A percentile compares a stretch with the other conserved stretches of the same genome.
Evolutionary conservation across 1,140 invertebrate genomes (phyloP).

Genomic region (Oncopodura yosiiana): DNA sequence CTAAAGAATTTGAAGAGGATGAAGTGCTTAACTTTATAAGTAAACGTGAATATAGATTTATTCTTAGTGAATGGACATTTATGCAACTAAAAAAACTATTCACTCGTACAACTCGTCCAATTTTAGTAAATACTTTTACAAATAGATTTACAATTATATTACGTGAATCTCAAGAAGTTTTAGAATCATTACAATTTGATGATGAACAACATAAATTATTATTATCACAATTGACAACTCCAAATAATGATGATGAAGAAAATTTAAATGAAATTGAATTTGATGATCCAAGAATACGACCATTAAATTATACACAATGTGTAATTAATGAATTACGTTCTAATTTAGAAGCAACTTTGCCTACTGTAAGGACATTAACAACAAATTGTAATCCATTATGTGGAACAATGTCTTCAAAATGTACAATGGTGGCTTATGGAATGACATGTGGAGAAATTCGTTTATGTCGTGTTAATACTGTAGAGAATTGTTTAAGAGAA

Average conservation of each 20-base stretch:
- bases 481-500: neutral
- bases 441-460: slow-evolving; percentile 20
- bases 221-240: too few relatives aligned
- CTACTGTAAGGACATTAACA: slow-evolving; percentile 15
- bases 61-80: slow-evolving; percentile 3
- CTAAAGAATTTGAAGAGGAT: neutral
- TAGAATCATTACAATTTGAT: neutral
- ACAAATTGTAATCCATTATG: slow-evolving; percentile 23
- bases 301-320: neutral
- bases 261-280: neutral
- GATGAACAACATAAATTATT: neutral
- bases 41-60: neutral
- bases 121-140: slow-evolving; percentile 16
- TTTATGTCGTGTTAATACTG: slow-evolving; percentile 3
- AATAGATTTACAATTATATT: slow-evolving; percentile 16
- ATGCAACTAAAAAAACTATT: slow-evolving; percentile 14
- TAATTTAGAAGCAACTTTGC: slow-evolving; percentile 7
- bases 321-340: slow-evolving; percentile 15
- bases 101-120: neutral
- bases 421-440: slow-evolving; percentile 27
- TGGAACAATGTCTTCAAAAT: slow-evolving; percentile 24
- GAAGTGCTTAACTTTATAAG: neutral
- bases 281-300: neutral
- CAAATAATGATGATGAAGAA: too few relatives aligned
- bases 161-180: slow-evolving; percentile 7